Base-by-base conservation (phyloP, 2,888 invertebrate genomes). In the Aethes cnicana region DNA sequence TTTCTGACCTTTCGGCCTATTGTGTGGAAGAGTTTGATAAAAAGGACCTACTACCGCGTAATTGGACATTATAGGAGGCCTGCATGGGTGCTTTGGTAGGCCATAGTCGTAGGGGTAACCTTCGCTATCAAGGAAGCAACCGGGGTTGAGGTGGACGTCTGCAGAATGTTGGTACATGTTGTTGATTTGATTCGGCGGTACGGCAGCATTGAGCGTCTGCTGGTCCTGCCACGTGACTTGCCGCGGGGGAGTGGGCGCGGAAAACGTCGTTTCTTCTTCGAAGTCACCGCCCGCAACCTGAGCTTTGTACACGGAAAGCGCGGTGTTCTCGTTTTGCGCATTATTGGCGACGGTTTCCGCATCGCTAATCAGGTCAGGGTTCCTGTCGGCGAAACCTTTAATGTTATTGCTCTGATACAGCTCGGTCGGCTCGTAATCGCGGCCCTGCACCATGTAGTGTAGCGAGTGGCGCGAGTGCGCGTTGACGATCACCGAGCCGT, bases 51-150 rank as follows among this genome's bases (percentile, higher is more conserved):
- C 79, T 7, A 84, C 78, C 0, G 86, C 77, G 58, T 85, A 86
- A 67, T 87, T 87, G 5, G 86, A 79, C 75, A 86, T 82, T 55
- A 87, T 77, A 5, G 89, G 83, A 26, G 85, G 78, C 50, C 90
- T 78, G 62, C 81, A 86, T 7, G 90, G 85, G 54, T 93, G 89
- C 69, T 94, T 94, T 1, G 95, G 94, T 33, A 95, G 82, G 12
- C 95, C 95, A 66, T 94, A 95, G 74, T 95, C 95, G 54, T 94
- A 90, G 4, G 95, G 95, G 69, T 94, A 94, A n/a, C 94, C 95
- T 57, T 96, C 95, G 59, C 92, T 92, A 62, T 94, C 94, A 61
- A 95, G 83, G 72, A 95, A 94, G 69, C 93, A 93, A n/a, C 94
- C 93, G 0, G 94, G 94, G 74, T 94, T 94, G 43, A 95, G 83